Evolutionary conservation across 2,797 vertebrate genomes (phyloP).

Genomic region (Halcyon leucocephala): DNA sequence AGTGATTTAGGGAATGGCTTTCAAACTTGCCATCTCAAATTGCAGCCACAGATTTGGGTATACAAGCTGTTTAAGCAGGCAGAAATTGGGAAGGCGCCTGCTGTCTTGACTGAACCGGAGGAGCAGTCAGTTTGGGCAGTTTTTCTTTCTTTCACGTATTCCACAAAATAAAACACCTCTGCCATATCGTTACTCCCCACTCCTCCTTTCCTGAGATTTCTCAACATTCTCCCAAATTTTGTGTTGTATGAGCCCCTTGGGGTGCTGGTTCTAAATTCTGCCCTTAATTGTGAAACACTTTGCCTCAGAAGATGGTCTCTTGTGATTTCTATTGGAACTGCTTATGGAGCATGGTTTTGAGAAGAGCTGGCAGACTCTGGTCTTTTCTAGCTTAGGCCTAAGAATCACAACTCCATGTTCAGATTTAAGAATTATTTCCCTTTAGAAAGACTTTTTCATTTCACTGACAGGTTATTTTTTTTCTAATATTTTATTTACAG

Average conservation of each 20-base stretch:
- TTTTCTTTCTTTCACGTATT: background rate
- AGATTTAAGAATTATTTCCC: background rate
- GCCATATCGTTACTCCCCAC: background rate
- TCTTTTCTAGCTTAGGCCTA: background rate
- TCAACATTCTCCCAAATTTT: background rate
- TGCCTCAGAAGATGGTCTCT: background rate
- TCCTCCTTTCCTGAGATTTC: background rate
- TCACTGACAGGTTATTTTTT: background rate
- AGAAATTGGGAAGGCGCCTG: background rate
- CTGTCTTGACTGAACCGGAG: background rate
- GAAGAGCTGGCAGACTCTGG: background rate
- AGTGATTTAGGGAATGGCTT: background rate
- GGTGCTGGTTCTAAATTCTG: background rate
- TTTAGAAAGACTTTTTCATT: background rate
- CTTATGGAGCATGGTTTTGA: background rate
- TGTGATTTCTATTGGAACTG: background rate
- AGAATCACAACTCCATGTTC: background rate
- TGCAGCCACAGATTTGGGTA: background rate
- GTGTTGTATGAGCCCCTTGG: background rate
- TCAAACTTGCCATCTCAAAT: background rate
- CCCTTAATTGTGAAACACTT: background rate
- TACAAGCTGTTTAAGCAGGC: background rate
- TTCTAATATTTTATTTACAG: background rate
- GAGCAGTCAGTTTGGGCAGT: background rate
- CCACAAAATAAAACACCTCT: background rate